Evolutionary conservation across 2,113 vertebrate genomes (phyloP).

Genomic region (Promerops cafer): DNA sequence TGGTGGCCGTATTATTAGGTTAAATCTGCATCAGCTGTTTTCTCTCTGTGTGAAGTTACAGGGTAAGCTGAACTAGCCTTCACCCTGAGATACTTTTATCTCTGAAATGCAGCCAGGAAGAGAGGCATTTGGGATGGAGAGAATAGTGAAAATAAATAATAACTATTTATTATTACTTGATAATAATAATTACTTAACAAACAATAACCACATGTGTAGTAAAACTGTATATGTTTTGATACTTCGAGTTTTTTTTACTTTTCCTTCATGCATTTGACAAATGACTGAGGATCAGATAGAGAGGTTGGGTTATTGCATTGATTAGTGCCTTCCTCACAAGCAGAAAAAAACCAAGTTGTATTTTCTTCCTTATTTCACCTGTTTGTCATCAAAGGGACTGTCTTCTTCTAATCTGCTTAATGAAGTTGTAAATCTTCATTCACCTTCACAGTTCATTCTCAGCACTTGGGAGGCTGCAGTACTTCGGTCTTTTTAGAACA

Average conservation of each 20-base stretch:
- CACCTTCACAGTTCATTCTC: background rate
- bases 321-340: background rate
- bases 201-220: background rate
- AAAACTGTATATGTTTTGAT: background rate
- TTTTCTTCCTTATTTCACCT: background rate
- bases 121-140: background rate
- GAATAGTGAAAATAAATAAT: background rate
- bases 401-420: background rate
- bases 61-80: slow-evolving; percentile 13
- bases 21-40: background rate
- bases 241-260: background rate
- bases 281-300: background rate
- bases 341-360: background rate
- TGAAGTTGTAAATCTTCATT: background rate
- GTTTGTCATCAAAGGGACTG: background rate
- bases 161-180: background rate
- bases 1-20: background rate
- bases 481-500: background rate
- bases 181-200: background rate
- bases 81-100: background rate
- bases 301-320: background rate
- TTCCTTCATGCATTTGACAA: background rate
- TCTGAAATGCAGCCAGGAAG: background rate
- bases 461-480: background rate
- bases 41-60: background rate